Conservation (phyloP, 2,888 invertebrate species). For the Iphiclides podalirius region DNA sequence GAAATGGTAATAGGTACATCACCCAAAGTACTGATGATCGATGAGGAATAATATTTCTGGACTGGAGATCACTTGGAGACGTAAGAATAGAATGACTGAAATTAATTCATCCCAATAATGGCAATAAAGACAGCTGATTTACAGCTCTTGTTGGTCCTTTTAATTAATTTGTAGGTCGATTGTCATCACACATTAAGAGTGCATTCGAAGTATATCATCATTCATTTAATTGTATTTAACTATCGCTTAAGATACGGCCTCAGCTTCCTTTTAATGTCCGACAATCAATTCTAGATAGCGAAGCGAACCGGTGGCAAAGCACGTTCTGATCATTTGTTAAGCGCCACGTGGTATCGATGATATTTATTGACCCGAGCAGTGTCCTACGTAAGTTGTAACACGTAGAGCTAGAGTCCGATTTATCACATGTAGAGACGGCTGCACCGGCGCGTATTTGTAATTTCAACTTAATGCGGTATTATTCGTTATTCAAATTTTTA, state of each 20-base stretch:
- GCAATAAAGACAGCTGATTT: too few species aligned
- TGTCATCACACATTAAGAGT: not conserved
- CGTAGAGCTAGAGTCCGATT: constrained; percentile 7
- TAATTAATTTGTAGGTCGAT: not conserved
- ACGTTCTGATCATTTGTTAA: constrained; percentile 65
- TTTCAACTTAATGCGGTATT: not conserved
- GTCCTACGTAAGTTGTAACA: not conserved
- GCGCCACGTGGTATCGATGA: constrained; percentile 64
- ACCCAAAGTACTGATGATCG: too few species aligned
- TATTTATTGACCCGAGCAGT: constrained; percentile 59
- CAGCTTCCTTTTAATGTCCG: constrained; percentile 23
- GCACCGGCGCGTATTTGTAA: not conserved
- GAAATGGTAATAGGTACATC: too few species aligned
- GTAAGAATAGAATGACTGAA: too few species aligned
- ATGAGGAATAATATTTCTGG: too few species aligned
- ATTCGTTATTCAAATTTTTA: not conserved
- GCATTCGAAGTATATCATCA: not conserved
- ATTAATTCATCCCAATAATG: too few species aligned
- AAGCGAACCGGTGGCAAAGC: constrained; percentile 55
- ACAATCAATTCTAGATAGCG: constrained; percentile 17
- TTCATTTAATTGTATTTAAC: constrained; percentile 17
- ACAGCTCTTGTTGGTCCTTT: not conserved
- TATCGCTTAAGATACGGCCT: constrained; percentile 18
- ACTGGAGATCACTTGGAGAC: too few species aligned
- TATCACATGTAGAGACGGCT: constrained; percentile 11